These are phyloP conservation scores for Pristionchus japonicus DNA, from an alignment of 2,888 invertebrate species.

Conservation along the genomic window DNA sequence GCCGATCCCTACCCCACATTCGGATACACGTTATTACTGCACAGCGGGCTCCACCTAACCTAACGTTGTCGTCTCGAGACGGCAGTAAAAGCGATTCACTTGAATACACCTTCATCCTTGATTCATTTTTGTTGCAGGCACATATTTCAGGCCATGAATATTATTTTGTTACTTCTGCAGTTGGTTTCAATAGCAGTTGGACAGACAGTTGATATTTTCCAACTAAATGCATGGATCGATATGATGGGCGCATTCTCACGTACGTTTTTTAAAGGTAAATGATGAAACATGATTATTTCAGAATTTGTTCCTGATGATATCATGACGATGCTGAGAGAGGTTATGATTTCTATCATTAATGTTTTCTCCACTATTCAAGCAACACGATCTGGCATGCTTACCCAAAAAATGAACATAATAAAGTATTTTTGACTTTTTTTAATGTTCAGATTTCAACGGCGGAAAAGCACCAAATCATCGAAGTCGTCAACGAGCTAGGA, in stretches of 20 bases:
- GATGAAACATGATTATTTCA: neutral
- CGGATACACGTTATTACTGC: no score
- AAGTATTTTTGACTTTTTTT: neutral
- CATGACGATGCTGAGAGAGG: neutral
- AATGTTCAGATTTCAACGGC: neutral
- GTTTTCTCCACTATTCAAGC: neutral
- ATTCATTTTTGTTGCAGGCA: no score
- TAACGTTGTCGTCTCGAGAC: no score
- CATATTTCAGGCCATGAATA: no score
- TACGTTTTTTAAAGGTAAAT: neutral
- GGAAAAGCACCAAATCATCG: constrained; percentile 28
- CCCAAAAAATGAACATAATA: neutral
- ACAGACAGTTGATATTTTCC: constrained; percentile 1
- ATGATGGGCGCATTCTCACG: neutral
- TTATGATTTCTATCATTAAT: neutral
- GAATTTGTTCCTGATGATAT: neutral
- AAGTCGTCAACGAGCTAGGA: neutral
- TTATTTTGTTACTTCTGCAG: no score
- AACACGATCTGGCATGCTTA: no score
- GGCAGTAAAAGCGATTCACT: no score
- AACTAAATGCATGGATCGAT: neutral
- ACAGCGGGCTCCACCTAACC: no score
- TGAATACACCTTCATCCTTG: no score
- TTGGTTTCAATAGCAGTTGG: no score
- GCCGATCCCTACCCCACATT: no score